Evolutionary conservation across 2,797 vertebrate genomes (phyloP).

Genomic region (Chiroxiphia lanceolata): DNA sequence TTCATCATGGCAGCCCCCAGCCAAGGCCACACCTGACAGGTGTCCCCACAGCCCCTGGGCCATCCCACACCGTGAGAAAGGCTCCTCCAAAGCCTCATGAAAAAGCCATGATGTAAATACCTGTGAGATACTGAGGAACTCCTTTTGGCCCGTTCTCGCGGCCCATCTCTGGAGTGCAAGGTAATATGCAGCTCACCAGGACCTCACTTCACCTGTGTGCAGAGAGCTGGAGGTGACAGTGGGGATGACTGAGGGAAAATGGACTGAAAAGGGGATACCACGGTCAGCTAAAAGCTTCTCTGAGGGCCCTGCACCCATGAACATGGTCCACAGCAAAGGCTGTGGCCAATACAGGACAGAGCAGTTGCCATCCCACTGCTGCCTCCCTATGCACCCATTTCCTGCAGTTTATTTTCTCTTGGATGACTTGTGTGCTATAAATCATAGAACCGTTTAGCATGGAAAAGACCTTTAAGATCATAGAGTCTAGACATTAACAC

Average conservation of each 20-base stretch:
- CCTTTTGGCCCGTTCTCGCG: neutral
- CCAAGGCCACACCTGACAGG: rapidly evolving
- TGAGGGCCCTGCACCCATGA: neutral
- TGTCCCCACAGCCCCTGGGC: neutral
- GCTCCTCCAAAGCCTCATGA: neutral
- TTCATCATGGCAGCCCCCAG: rapidly evolving
- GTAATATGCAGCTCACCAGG: neutral
- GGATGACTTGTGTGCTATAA: neutral
- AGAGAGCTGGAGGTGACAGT: neutral
- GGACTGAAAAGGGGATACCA: neutral
- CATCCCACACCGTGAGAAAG: rapidly evolving
- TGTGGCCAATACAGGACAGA: rapidly evolving
- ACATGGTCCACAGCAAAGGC: neutral
- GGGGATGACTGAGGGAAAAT: neutral
- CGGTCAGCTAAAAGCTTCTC: neutral
- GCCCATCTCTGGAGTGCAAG: neutral
- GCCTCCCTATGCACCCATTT: neutral
- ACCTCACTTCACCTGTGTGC: neutral
- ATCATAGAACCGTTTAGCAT: neutral
- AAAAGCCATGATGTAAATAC: neutral
- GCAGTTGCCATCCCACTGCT: neutral
- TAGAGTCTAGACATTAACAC: neutral
- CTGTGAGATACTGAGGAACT: rapidly evolving
- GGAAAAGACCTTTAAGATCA: neutral
- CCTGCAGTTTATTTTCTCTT: neutral